Evolutionary conservation across 2,113 vertebrate genomes (phyloP).

Genomic region (Helogale parvula): DNA sequence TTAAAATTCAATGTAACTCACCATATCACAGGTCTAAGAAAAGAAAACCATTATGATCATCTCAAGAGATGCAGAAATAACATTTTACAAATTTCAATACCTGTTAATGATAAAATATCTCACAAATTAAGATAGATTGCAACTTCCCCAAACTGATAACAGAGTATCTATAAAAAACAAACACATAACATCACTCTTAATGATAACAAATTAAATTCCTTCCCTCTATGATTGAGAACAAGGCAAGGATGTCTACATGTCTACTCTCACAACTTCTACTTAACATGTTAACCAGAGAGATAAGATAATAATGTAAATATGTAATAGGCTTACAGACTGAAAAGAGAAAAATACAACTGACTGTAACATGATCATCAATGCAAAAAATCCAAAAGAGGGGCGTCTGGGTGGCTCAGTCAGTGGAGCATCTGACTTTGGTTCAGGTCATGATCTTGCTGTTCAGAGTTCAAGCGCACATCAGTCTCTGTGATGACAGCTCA

Average conservation of each 20-base stretch:
- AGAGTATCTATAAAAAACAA: not conserved
- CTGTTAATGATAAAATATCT: not conserved
- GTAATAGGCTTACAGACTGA: not conserved
- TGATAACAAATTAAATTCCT: not conserved
- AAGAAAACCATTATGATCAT: not conserved
- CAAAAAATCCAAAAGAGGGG: not conserved
- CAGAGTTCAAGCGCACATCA: not conserved
- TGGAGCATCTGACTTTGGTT: not conserved
- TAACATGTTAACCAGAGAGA: not conserved
- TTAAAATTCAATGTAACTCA: not conserved
- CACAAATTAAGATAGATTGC: not conserved
- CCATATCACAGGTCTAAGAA: not conserved
- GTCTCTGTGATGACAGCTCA: not conserved
- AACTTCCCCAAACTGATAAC: constrained; percentile 20
- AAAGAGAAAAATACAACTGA: not conserved
- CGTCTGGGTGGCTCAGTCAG: not conserved
- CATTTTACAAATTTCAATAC: not conserved
- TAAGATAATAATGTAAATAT: not conserved
- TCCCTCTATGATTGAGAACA: not conserved
- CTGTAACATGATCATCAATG: not conserved
- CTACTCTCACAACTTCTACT: not conserved
- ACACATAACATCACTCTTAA: not conserved
- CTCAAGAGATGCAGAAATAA: not conserved
- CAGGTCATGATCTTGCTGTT: not conserved
- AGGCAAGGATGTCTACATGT: not conserved